Evolutionary conservation across 2,797 vertebrate genomes (phyloP).

Genomic region (Sebastes flavidus): DNA sequence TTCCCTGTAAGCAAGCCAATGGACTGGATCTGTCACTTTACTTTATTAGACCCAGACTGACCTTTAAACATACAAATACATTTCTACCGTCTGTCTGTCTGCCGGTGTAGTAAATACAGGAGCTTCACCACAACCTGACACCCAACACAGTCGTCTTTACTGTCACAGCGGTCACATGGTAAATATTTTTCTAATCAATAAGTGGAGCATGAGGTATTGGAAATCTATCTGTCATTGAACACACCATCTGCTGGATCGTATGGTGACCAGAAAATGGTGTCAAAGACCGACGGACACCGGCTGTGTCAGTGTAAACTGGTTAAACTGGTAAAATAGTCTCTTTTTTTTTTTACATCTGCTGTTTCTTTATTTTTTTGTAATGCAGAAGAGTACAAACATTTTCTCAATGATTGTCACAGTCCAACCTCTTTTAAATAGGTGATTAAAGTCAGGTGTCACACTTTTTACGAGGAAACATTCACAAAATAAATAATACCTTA

Average conservation of each 20-base stretch:
- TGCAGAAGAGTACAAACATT: neutral
- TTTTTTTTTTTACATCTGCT: neutral
- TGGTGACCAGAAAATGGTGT: conserved; percentile 16
- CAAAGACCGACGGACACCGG: neutral
- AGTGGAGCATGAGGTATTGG: conserved; percentile 1
- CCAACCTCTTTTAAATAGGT: neutral
- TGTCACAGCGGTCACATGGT: neutral
- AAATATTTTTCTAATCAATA: conserved; percentile 20
- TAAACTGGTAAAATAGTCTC: neutral
- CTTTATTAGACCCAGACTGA: neutral
- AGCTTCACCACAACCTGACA: neutral
- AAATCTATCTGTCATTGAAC: conserved; percentile 34
- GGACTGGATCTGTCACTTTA: conserved; percentile 18
- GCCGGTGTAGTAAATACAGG: too few relatives aligned
- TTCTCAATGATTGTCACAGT: too few relatives aligned
- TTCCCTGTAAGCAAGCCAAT: neutral
- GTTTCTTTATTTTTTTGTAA: neutral
- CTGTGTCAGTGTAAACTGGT: neutral
- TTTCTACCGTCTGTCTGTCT: neutral
- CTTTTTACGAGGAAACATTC: too few relatives aligned
- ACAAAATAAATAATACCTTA: too few relatives aligned
- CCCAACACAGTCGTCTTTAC: neutral
- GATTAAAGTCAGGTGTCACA: neutral
- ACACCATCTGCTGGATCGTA: conserved; percentile 18
- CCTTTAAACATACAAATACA: neutral